Base-by-base conservation (phyloP, 2,797 vertebrate genomes). In the Phyllotis vaccarum region DNA sequence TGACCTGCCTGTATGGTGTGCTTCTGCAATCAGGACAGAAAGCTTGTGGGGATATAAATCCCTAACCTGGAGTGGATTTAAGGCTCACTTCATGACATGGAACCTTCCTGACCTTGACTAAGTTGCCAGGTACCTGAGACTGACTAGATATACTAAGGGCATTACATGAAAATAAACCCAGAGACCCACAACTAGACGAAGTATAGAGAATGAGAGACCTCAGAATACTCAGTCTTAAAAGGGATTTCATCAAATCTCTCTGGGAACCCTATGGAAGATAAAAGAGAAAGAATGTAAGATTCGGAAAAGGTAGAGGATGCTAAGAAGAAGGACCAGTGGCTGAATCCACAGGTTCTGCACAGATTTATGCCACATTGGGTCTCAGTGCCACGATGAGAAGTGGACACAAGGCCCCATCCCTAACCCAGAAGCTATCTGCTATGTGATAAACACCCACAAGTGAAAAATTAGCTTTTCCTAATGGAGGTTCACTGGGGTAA, bases 281-380 rank as follows among this genome's bases (percentile, higher is more conserved):
- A 34, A 43, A 34, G 16, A 46, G 27, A 31, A 83, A 46, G 17
- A 46, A 5, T 13, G 16, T 40, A 34, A 83, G 11, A 43, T 21
- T 13, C 12, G 60, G 40, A 34, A 6, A 0, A 3, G 27, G 3
- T 46, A 4, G 43, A 34, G 19, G 40, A 85, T 1, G 2, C 27
- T 43, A 82, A 31, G 14, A 82, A 60, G 24, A 8, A 81, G 56
- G 6, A 52, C 24, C 79, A 81, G 2, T 62, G 56, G 0, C 58
- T 43, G 3, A 1, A 62, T 31, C 2, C 5, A 19, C 27, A 43
- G 9, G 2, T 2, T 27, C 13, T 17, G 3, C 22, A 58, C 79
- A 81, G 4, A 13, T 16, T 0, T 43, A 4, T 19, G 24, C 22
- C 21, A 58, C 6, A 13, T 14, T 40, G 12, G 12, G 56, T 58